Conservation (phyloP, 2,888 invertebrate genomes). For the Tetrapedia diversipes region DNA sequence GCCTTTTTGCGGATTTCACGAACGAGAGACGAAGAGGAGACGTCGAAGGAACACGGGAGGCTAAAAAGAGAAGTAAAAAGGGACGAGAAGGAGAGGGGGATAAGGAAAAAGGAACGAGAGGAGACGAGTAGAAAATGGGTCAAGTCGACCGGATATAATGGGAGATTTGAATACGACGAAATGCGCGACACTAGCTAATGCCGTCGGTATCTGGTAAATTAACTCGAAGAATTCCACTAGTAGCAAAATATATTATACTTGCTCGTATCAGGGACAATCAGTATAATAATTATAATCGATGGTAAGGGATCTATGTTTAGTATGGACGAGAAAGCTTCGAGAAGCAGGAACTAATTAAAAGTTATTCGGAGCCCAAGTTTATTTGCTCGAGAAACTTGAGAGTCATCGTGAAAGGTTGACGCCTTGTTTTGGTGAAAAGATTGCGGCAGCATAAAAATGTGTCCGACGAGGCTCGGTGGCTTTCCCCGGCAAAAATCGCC, state of each 20-base stretch:
- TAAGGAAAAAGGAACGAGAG: not conserved
- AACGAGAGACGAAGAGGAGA: slow-evolving; percentile 42
- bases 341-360: too few relatives aligned
- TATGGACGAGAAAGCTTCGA: too few relatives aligned
- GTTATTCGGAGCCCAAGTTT: not conserved
- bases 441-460: not conserved
- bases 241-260: too few relatives aligned
- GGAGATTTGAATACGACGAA: slow-evolving; percentile 64
- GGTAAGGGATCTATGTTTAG: too few relatives aligned
- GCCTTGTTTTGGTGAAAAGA: not conserved
- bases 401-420: not conserved
- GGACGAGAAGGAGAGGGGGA: not conserved
- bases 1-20: slow-evolving; percentile 70
- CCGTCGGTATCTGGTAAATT: slow-evolving; percentile 45
- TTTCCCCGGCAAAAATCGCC: slow-evolving; percentile 13
- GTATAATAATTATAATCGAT: too few relatives aligned
- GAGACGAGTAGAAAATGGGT: slow-evolving; percentile 59
- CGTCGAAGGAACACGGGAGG: slow-evolving; percentile 37
- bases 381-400: not conserved
- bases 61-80: slow-evolving; percentile 38
- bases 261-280: too few relatives aligned
- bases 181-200: slow-evolving; percentile 55
- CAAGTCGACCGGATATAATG: slow-evolving; percentile 61
- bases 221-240: slow-evolving; percentile 29
- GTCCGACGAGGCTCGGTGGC: not conserved